phyloP scores from a whole-genome alignment of 1,140 invertebrate genomes.

The Linepithema humile region DNA sequence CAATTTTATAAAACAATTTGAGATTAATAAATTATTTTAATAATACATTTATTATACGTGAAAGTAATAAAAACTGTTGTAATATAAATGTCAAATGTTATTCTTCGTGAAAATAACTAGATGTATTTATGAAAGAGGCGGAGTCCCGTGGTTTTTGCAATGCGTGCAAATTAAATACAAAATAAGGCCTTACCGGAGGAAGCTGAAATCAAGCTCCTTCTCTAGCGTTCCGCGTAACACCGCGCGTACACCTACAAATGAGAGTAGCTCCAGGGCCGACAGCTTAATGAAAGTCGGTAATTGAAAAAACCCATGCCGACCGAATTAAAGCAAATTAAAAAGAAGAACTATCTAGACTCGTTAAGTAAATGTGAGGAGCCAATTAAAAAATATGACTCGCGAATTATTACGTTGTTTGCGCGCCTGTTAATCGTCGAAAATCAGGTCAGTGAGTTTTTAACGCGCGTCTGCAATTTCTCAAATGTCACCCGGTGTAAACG shows the following conservation, averaged over 20 bases:
- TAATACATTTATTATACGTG: neutral
- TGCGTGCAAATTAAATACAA: neutral
- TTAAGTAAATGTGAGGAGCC: slow-evolving; percentile 10
- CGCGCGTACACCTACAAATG: slow-evolving; percentile 4
- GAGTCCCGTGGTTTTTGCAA: neutral
- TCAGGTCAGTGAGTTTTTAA: neutral
- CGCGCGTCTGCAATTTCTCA: slow-evolving; percentile 4
- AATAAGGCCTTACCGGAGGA: slow-evolving; percentile 19
- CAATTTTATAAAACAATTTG: neutral
- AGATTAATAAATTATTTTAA: slow-evolving; percentile 10
- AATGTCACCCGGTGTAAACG: neutral
- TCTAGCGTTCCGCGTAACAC: neutral
- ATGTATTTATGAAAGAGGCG: neutral
- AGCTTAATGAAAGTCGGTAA: slow-evolving; percentile 54
- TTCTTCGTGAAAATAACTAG: neutral
- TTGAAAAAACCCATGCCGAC: slow-evolving; percentile 40
- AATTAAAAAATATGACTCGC: slow-evolving; percentile 38
- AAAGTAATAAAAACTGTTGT: neutral
- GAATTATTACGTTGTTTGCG: slow-evolving; percentile 25
- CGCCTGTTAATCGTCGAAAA: slow-evolving; percentile 32
- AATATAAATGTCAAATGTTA: neutral
- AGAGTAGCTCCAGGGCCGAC: slow-evolving; percentile 26
- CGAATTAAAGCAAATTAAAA: slow-evolving; percentile 15
- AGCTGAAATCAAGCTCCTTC: slow-evolving; percentile 21
- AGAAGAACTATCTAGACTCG: neutral